Conservation (phyloP, 2,797 vertebrate species). For the Leontopithecus rosalia region DNA sequence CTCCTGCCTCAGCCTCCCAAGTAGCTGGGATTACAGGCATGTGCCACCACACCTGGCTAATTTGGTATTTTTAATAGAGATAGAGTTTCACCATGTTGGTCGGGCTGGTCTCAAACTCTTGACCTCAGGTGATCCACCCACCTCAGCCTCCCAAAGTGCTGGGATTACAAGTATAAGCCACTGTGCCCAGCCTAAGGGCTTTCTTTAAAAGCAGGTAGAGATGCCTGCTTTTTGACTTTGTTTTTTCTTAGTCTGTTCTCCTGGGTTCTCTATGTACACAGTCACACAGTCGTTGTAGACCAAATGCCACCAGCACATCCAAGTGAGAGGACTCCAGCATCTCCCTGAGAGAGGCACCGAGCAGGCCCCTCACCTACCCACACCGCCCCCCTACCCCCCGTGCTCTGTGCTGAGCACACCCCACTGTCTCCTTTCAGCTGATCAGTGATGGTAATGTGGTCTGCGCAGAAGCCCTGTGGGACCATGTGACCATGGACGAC, state of each 20-base stretch:
- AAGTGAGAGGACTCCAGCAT: accelerated
- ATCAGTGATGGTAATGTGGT: conserved; percentile 93
- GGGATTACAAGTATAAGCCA: neutral
- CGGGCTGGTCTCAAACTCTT: neutral
- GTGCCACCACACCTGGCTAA: neutral
- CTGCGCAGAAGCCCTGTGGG: conserved; percentile 97
- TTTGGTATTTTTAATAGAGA: neutral
- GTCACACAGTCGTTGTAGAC: no score
- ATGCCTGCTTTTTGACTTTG: no score
- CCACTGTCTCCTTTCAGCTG: conserved; percentile 85
- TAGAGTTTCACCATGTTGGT: neutral
- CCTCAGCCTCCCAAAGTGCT: neutral
- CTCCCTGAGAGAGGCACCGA: accelerated
- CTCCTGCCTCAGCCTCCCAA: neutral
- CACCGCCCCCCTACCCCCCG: accelerated
- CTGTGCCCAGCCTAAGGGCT: neutral
- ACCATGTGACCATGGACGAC: conserved; percentile 99
- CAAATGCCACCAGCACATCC: accelerated
- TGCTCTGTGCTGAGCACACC: neutral
- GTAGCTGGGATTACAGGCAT: neutral
- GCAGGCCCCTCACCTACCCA: accelerated
- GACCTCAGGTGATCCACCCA: neutral
- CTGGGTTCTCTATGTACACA: neutral
- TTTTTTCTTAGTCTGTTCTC: neutral
- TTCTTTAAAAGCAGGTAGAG: neutral